Base-by-base conservation (phyloP, 2,888 invertebrate genomes). In the Rhagophthalmus giganteus region DNA sequence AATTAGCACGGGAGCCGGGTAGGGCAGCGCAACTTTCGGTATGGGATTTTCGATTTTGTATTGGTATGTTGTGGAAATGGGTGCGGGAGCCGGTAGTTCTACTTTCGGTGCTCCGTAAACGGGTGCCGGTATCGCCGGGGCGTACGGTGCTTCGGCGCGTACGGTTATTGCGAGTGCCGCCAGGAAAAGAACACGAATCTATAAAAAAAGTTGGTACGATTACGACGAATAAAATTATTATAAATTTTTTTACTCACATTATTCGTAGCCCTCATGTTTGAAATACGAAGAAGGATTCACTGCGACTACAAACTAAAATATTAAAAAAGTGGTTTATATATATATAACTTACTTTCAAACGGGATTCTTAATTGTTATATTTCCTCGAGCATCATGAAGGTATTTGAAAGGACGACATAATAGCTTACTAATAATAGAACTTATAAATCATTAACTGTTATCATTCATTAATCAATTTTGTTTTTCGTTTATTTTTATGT, bases 371-470 rank as follows among this genome's bases (percentile, higher is more conserved):
- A 34, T 34, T 34, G 20, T 10, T n/a, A 16, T 34, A n/a, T 34
- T n/a, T 10, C 34, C 16, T 8, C 14, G 2, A 34, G 34, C 34
- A 15, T 34, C n/a, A 14, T 34, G 24, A 9, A 34, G 12, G 3
- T 16, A 34, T 34, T 34, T 34, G 34, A 34, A 34, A 34, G 34
- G 33, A 33, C 13, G n/a, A n/a, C 4, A 9, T 34, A 34, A 34
- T 16, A 2, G 11, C 24, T 10, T 16, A 24, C 9, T n/a, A 34
- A 20, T 34, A 34, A 34, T 34, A 24, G 34, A 34, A 20, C 20
- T 24, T 10, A n/a, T 14, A n/a, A 16, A 16, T 16, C 16, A 11
- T 15, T 34, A 24, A 11, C 24, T 34, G 24, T 34, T 15, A 24
- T n/a, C n/a, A n/a, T n/a, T n/a, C n/a, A n/a, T n/a, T n/a, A n/a